Evolutionary conservation across 1,140 invertebrate genomes (phyloP).

Genomic region (Nomia melanderi): DNA sequence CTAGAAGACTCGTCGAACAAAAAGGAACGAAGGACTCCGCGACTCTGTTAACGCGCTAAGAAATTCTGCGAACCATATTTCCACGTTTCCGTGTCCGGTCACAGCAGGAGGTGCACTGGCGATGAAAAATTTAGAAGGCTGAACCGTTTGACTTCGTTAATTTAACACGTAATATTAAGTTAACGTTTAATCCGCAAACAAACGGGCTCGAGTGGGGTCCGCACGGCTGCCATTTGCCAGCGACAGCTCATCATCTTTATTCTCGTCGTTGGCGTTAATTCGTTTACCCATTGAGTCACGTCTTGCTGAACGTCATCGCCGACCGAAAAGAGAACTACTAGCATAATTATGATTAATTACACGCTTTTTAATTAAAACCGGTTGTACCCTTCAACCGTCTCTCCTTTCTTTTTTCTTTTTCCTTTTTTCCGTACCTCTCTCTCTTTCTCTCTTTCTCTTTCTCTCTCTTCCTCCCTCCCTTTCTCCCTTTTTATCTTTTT

Average conservation of each 20-base stretch:
- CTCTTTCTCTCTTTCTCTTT: neutral
- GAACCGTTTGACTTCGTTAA: slow-evolving; percentile 34
- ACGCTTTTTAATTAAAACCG: slow-evolving; percentile 48
- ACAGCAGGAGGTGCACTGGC: neutral
- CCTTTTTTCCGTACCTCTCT: neutral
- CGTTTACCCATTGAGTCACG: slow-evolving; percentile 40
- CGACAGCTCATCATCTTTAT: slow-evolving; percentile 35
- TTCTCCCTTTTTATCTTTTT: neutral
- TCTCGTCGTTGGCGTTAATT: slow-evolving; percentile 43
- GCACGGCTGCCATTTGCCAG: slow-evolving; percentile 5
- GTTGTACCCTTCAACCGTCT: slow-evolving; percentile 34
- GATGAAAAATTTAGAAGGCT: neutral
- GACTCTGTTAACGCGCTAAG: slow-evolving; percentile 20
- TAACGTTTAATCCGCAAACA: slow-evolving; percentile 33
- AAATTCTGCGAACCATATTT: too few relatives aligned
- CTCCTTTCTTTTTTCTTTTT: too few relatives aligned
- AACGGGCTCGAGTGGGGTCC: neutral
- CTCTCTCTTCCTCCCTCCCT: neutral
- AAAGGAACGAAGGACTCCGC: too few relatives aligned
- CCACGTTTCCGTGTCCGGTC: neutral
- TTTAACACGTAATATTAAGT: slow-evolving; percentile 49
- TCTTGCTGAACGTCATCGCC: slow-evolving; percentile 30
- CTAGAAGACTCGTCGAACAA: too few relatives aligned
- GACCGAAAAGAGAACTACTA: slow-evolving; percentile 42
- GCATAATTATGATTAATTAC: slow-evolving; percentile 52